Conservation (phyloP, 1,140 invertebrate genomes). For the Hycleus cichorii region DNA sequence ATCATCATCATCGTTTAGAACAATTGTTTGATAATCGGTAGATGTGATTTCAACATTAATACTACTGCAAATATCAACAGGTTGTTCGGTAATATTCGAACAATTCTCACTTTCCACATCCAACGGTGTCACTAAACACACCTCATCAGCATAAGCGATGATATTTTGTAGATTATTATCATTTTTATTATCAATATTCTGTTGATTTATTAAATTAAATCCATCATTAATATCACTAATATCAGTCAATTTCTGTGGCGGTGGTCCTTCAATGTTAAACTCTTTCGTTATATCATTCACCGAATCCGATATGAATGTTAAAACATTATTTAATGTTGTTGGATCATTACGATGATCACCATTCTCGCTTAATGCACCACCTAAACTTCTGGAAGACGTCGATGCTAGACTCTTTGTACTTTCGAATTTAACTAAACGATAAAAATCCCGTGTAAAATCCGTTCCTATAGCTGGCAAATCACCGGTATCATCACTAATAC, state of each 20-base stretch:
- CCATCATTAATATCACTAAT: slow-evolving; percentile 32
- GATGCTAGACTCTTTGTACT: slow-evolving; percentile 72
- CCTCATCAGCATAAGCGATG: slow-evolving; percentile 57
- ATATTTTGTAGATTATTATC: slow-evolving; percentile 19
- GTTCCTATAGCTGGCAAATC: slow-evolving; percentile 62
- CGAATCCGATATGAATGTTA: slow-evolving; percentile 58
- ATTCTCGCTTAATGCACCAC: slow-evolving; percentile 44
- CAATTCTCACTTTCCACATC: slow-evolving; percentile 41
- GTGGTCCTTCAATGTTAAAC: slow-evolving; percentile 38
- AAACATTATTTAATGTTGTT: slow-evolving; percentile 61
- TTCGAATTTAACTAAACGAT: slow-evolving; percentile 65
- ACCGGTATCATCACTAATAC: slow-evolving; percentile 51
- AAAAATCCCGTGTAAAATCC: slow-evolving; percentile 71
- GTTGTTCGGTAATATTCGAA: slow-evolving; percentile 35
- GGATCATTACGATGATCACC: slow-evolving; percentile 50
- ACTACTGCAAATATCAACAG: slow-evolving; percentile 39
- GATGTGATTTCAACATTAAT: slow-evolving; percentile 33
- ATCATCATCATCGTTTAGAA: slow-evolving; percentile 8
- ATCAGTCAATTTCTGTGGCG: slow-evolving; percentile 24
- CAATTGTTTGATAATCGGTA: slow-evolving; percentile 25
- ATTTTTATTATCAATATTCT: slow-evolving; percentile 11
- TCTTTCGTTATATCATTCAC: slow-evolving; percentile 35
- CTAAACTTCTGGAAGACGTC: slow-evolving; percentile 57
- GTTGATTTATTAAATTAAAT: slow-evolving; percentile 23
- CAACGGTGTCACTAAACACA: slow-evolving; percentile 47